Base-by-base conservation (phyloP, 2,797 vertebrate genomes). In the Rallus crepitans region DNA sequence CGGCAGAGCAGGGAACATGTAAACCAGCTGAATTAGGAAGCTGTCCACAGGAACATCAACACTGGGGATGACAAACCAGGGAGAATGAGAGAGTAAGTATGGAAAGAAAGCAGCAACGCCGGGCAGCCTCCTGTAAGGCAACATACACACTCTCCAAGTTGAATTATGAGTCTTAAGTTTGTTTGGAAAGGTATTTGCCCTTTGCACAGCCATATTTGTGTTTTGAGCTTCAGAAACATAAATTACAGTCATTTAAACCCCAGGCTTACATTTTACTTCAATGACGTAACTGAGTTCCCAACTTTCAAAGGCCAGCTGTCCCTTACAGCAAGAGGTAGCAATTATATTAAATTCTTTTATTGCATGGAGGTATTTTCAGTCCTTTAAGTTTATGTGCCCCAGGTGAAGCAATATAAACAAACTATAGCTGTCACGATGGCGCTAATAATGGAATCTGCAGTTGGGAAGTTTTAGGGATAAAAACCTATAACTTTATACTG, bases 401-500 rank as follows among this genome's bases (percentile, higher is more conserved):
- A 89, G 88, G 82, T 76, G 93, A 94, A 90, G 91, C 77, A 73
- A 70, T 45, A 92, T 76, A 86, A 79, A 70, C 82, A 93, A 84
- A 66, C 59, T 79, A 45, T 16, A 7, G 63, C 72, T 92, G 87
- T 96, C 95, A 82, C 78, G 79, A 88, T 53, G 15, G 82, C 66
- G 83, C 83, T 92, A 82, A 89, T 93, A 56, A 63, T 82, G 61
- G 83, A 89, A 95, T 95, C 89, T 78, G 87, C 92, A 64, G 94
- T 96, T 83, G 92, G 96, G 94, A 97, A 95, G 90, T 94, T 97
- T 96, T 90, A 96, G 80, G 92, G 82, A 87, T 95, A 94, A 97
- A 96, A 96, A 91, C 86, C 87, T 85, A 35, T 87, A 93, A 92
- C 66, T 96, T 91, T 92, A 77, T 92, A 63, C 87, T 77, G 80